Evolutionary conservation across 2,888 invertebrate species (phyloP).

Genomic region (Ornithoptera alexandrae): DNA sequence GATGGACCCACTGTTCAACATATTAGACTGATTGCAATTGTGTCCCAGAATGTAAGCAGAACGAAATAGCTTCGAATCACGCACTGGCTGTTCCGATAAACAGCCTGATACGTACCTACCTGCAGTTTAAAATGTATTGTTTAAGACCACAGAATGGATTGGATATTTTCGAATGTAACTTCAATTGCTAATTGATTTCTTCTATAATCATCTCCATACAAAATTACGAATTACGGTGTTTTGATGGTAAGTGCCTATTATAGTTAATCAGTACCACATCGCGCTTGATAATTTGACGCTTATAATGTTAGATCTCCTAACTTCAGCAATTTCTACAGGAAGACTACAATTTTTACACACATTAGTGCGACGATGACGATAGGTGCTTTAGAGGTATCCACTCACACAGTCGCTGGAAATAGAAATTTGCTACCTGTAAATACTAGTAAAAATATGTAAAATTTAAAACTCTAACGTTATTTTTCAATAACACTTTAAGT

Average conservation of each 20-base stretch:
- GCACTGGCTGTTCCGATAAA: slow-evolving; percentile 53
- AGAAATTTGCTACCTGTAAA: neutral
- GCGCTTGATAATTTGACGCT: too few relatives aligned
- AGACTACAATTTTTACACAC: too few relatives aligned
- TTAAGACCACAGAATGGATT: too few relatives aligned
- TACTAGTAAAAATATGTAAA: neutral
- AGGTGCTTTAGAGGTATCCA: too few relatives aligned
- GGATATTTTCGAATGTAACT: too few relatives aligned
- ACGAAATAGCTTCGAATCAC: slow-evolving; percentile 51
- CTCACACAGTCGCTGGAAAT: too few relatives aligned
- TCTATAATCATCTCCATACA: too few relatives aligned
- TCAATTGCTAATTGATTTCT: too few relatives aligned
- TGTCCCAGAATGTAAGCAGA: slow-evolving; percentile 50
- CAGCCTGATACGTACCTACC: neutral
- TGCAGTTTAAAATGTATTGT: neutral
- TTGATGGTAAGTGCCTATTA: neutral
- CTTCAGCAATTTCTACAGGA: too few relatives aligned
- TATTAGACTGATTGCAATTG: slow-evolving; percentile 78
- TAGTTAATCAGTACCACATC: too few relatives aligned
- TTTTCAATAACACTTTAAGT: neutral
- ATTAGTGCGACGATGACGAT: too few relatives aligned
- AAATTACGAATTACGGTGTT: neutral
- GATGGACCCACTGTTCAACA: slow-evolving; percentile 77
- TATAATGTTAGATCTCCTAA: too few relatives aligned
- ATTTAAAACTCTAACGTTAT: neutral